These are phyloP conservation scores for Nothocercus julius DNA, from an alignment of 2,113 vertebrate genomes.

Conservation along the genomic window DNA sequence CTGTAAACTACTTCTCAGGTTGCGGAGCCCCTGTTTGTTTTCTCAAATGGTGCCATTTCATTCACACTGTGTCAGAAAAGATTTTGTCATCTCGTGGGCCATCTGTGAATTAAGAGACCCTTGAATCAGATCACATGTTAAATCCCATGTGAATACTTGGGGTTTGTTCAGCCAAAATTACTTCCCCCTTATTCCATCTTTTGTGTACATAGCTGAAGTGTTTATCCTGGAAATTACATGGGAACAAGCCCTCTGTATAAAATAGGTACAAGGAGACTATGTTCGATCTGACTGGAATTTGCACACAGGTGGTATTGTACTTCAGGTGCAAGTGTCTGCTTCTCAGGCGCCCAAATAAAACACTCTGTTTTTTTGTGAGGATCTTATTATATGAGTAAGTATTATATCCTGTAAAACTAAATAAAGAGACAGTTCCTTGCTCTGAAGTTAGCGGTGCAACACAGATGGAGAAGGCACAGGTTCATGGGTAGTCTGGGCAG, in stretches of 20 bases:
- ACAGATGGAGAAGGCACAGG: not conserved
- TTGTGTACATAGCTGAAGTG: conserved; percentile 55
- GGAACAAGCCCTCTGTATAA: conserved; percentile 12
- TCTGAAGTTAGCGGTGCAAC: not conserved
- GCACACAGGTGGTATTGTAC: conserved; percentile 58
- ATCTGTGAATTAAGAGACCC: conserved; percentile 55
- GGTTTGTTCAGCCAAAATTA: conserved; percentile 42
- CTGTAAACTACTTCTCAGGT: conserved; percentile 24
- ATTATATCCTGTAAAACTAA: conserved; percentile 31
- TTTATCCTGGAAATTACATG: conserved; percentile 68
- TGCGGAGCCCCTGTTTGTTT: conserved; percentile 29
- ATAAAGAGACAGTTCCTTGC: not conserved
- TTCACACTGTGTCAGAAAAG: conserved; percentile 36
- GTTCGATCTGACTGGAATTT: conserved; percentile 45
- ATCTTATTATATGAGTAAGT: conserved; percentile 35
- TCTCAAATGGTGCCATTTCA: conserved; percentile 39
- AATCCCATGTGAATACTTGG: conserved; percentile 29
- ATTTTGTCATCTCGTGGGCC: conserved; percentile 37
- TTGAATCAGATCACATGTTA: conserved; percentile 62
- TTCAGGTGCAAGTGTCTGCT: conserved; percentile 44
- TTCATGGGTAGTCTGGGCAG: not conserved
- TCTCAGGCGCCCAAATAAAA: conserved; percentile 56
- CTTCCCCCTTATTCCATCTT: conserved; percentile 65
- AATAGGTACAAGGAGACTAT: not conserved
- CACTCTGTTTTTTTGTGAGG: conserved; percentile 37